Conservation (phyloP, 2,113 vertebrate species). For the Dunckerocampus dactyliophorus region DNA sequence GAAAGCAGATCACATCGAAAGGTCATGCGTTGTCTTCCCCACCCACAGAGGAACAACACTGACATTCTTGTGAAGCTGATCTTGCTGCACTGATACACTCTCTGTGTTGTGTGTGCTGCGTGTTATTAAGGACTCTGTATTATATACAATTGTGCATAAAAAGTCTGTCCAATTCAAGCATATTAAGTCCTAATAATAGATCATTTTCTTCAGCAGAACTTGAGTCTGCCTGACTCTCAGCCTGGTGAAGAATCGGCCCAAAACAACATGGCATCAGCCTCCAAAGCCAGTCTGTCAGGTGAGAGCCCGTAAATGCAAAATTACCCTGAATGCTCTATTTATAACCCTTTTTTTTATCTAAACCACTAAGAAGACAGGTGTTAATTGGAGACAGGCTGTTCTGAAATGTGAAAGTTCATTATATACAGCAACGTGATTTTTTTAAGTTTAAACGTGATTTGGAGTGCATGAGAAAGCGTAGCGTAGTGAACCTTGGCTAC, state of each 20-base stretch:
- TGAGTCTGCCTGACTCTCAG: conserved; percentile 48
- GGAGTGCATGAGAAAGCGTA: too few species aligned
- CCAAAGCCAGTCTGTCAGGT: conserved; percentile 65
- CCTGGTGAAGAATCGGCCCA: conserved; percentile 47
- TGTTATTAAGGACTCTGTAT: too few species aligned
- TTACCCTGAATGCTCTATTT: not conserved
- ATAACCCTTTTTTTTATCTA: too few species aligned
- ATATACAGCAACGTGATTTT: too few species aligned
- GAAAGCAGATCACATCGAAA: conserved; percentile 52
- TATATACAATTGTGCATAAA: not conserved
- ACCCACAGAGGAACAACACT: conserved; percentile 9
- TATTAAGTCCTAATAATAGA: not conserved
- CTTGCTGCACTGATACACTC: not conserved
- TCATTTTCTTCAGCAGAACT: conserved; percentile 16
- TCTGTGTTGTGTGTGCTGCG: not conserved
- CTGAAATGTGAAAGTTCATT: too few species aligned
- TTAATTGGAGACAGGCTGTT: too few species aligned
- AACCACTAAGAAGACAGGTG: too few species aligned
- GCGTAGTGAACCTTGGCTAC: too few species aligned
- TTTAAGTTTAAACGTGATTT: too few species aligned
- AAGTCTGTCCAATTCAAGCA: too few species aligned
- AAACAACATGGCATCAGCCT: conserved; percentile 61
- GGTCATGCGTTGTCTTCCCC: conserved; percentile 54
- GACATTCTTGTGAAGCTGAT: too few species aligned
- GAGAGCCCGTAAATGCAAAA: conserved; percentile 4